Base-by-base conservation (phyloP, 2,888 invertebrate genomes). In the Drosophila longiperda region DNA sequence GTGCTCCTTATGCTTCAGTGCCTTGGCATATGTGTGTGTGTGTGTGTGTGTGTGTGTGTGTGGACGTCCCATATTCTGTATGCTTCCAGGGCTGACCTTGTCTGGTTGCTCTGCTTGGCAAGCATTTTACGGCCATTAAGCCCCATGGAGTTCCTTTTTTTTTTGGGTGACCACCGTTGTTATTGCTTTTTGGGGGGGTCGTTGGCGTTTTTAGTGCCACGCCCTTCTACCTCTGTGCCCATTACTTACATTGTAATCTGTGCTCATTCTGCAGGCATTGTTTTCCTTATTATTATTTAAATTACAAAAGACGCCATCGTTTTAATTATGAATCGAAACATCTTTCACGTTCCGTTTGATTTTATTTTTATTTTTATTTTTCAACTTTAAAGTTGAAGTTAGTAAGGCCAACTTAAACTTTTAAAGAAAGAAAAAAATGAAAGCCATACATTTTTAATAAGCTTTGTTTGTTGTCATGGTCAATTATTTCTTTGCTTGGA, bases 51-150 rank as follows among this genome's bases (percentile, higher is more conserved):
- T 23, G 58, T 70, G 15, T 70, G 15, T 64, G 52, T 68, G 34
- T 49, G 49, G 20, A 20, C 53, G 57, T 58, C 62, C 49, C 49
- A 38, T 23, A 20, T 42, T 60, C 3, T 29, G 34, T 72, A 65
- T 73, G 81, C 62, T 61, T 64, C 62, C 68, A 57, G 72, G 63
- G 58, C 66, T 73, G 67, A 76, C 83, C 84, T 83, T 85, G 87
- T 72, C 83, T 79, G 87, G 73, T 57, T 79, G 62, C 55, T 58
- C 66, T 63, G 86, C 74, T 83, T 73, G 80, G 68, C 69, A 77
- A 83, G 86, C 82, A 85, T 85, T 85, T 85, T 83, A 88, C 83
- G 83, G 87, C 80, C 87, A 82, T 88, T 86, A 85, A 83, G 88
- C 49, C 58, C 54, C 68, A 2, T 64, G 73, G 71, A 74, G 81